Conservation (phyloP, 2,113 vertebrate genomes). For the Myiopsitta monachus region DNA sequence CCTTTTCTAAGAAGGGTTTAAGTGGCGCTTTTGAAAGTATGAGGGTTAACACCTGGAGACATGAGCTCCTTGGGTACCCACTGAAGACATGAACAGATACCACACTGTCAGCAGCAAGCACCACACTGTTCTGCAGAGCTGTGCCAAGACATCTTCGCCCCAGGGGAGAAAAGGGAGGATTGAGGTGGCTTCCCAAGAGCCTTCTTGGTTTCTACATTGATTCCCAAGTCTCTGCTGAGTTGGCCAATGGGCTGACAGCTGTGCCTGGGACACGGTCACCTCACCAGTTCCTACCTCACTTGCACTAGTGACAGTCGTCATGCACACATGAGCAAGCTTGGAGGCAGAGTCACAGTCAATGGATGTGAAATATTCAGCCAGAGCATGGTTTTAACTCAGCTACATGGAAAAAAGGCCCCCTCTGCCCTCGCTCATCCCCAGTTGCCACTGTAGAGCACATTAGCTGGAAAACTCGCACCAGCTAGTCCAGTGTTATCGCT, state of each 20-base stretch:
- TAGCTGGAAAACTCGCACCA: background rate
- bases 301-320: accelerated
- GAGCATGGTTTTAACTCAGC: background rate
- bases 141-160: background rate
- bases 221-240: background rate
- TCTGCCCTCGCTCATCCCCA: background rate
- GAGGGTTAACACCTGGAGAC: background rate
- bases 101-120: background rate
- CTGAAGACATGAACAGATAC: background rate
- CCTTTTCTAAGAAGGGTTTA: background rate
- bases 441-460: background rate
- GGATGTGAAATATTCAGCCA: background rate
- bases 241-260: background rate
- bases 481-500: accelerated
- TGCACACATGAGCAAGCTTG: background rate
- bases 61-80: background rate
- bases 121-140: background rate
- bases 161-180: background rate
- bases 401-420: background rate
- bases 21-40: background rate
- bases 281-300: background rate
- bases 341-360: background rate
- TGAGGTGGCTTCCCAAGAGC: background rate
- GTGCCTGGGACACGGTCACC: background rate
- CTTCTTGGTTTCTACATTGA: background rate